Base-by-base conservation (phyloP, 2,888 invertebrate genomes). In the Stenolophus ochropezus region DNA sequence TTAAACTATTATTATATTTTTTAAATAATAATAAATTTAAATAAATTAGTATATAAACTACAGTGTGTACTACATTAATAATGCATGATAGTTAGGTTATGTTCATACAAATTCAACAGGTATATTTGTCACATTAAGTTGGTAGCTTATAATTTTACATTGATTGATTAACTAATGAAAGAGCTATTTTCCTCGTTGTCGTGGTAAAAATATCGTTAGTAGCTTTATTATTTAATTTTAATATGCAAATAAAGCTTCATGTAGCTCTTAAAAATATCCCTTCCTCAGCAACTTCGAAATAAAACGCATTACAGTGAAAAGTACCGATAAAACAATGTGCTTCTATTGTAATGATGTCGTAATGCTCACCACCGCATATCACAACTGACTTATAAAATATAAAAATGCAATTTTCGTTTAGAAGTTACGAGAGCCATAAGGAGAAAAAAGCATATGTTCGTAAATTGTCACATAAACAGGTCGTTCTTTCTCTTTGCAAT, bases 381-480 rank as follows among this genome's bases (percentile, higher is more conserved):
- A 27, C 18, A 69, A 69, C 23, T 21, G 73, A 73, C 73, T 73
- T 73, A 73, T 73, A 49, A 73, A 73, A 73, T 73, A 73, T 73
- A 73, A 73, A 73, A 73, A 73, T 23, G 73, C 73, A 73, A 73
- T 73, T 73, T 73, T 49, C 73, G 23, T 73, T 73, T 49, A 49
- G 23, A 3, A 73, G 51, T 73, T 73, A 73, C 21, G 51, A 51
- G 73, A 14, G 73, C 21, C 14, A 27, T 69, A 73, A 73, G 73
- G 49, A n/a, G 14, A 14, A n/a, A 71, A 73, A 51, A 73, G 51
- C 73, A 51, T 73, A 49, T 73, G 49, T 73, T 49, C 73, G 51
- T 73, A 73, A 73, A 73, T 51, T 73, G 51, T 73, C 73, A 49
- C 73, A 73, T 73, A 73, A 73, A 73, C 73, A 73, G 49, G 73